phyloP scores from a whole-genome alignment of 2,888 invertebrate species.

The Isotomurus palustris region DNA sequence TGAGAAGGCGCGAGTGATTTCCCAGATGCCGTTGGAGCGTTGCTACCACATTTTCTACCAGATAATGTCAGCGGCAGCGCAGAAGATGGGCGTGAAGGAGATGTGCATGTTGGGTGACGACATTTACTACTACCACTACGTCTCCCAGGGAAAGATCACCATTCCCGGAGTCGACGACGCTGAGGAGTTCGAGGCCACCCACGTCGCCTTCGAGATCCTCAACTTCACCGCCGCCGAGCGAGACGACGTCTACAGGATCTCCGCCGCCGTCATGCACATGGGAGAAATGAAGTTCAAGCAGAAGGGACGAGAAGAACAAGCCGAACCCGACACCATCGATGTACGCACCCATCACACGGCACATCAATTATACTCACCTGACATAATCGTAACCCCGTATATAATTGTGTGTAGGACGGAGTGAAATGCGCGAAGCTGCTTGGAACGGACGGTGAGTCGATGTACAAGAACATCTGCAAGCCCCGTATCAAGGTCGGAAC shows the following conservation, averaged over 20 bases:
- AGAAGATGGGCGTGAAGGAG: conserved; percentile 67
- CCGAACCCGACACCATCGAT: conserved; percentile 90
- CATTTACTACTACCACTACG: conserved; percentile 89
- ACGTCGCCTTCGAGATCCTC: conserved; percentile 65
- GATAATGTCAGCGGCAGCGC: conserved; percentile 73
- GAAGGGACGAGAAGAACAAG: conserved; percentile 92
- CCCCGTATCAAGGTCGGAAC: conserved; percentile 96
- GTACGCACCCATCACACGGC: conserved; percentile 55
- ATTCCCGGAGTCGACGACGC: conserved; percentile 93
- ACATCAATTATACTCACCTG: not conserved
- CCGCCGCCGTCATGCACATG: conserved; percentile 43
- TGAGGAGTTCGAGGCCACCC: conserved; percentile 82
- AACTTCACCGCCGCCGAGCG: conserved; percentile 56
- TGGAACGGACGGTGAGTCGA: conserved; percentile 76
- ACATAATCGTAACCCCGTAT: not conserved
- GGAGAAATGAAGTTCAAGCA: conserved; percentile 61
- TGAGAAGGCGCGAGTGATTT: conserved; percentile 99
- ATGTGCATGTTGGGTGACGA: conserved; percentile 57
- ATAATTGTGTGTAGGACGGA: conserved; percentile 68
- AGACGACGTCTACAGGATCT: conserved; percentile 49
- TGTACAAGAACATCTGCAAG: conserved; percentile 92
- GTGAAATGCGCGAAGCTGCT: conserved; percentile 86
- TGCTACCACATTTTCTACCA: conserved; percentile 99
- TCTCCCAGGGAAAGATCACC: conserved; percentile 93
- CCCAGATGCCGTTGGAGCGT: conserved; percentile 93